Base-by-base conservation (phyloP, 2,797 vertebrate genomes). In the Enteromius thamalakanensis region DNA sequence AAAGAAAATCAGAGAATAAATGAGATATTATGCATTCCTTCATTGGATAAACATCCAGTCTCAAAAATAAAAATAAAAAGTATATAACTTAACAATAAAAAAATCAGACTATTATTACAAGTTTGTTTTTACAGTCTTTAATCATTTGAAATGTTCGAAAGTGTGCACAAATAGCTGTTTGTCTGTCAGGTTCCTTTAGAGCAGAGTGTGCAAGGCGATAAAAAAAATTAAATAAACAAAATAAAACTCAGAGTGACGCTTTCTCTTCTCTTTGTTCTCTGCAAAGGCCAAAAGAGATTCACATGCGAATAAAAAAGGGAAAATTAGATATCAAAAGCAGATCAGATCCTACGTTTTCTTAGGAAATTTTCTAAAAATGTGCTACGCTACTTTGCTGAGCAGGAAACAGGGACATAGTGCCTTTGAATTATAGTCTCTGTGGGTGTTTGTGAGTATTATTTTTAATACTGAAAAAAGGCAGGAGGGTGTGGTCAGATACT, bases 31-130 rank as follows among this genome's bases (percentile, higher is more conserved):
- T 93, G 93, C 90, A 93, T 96, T 95, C 94, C 93, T 93, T 95
- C 94, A 92, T 95, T 93, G 95, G 95, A 95, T 93, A 92, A 90
- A 93, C 92, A 95, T 95, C 95, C 95, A 94, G 95, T 94, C 95
- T 95, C 94, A 92, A 89, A 92, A 90, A 91, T 90, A 88, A 89
- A 42, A 42, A 42, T 45, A 75, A 85, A 86, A 71, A 91, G 94
- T 88, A 93, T 93, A 95, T 96, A 96, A 96, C 92, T 95, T 95
- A 96, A 94, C 92, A 93, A 92, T 40, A 77, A 84, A 80, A 88
- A 89, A 88, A 88, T 89, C 90, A 91, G 92, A 90, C 87, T 91
- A 91, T 83, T 89, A 89, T 93, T 90, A 91, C 91, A 91, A 90
- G 86, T 92, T 91, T 89, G 80, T 87, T 89, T 92, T 85, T 91